Base-by-base conservation (phyloP, 2,888 invertebrate species). In the Brassicogethes aeneus region DNA sequence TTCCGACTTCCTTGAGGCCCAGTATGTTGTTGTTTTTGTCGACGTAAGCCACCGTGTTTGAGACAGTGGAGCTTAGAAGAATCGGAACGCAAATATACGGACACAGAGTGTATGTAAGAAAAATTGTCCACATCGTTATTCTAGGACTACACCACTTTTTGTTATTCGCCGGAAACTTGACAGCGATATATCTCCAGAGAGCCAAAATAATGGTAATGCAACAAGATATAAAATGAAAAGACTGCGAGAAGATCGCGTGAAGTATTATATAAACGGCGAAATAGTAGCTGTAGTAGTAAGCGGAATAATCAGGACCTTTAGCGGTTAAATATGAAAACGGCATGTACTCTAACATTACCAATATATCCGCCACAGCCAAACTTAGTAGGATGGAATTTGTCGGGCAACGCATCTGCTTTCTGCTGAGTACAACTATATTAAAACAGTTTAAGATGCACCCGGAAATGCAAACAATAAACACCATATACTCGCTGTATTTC, bases 311-410 rank as follows among this genome's bases (percentile, higher is more conserved):
- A 57, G 66, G 69, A n/a, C 71, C 72, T 34, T 72, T 71, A n/a
- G 75, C 73, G 49, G 81, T 77, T 45, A 89, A 76, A 57, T 84
- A 85, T 62, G 82, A 82, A 64, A 86, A 93, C 0, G 93, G 93
- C 52, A 95, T 85, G 66, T 94, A 95, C 56, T 91, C 91, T 56
- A 94, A 73, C 83, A 94, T 94, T 14, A 94, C 93, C n/a, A 91
- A 75, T 17, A 94, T 76, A 64, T 95, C 94, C 14, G 93, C 91
- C 7, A 93, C 82, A 0, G 95, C 95, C 16, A 90, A 73, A 2
- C 86, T 88, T 0, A 90, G 91, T 36, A 95, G 77, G 42, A 95
- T 91, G 38, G 85, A 82, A 70, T 95, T 95, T 16, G 92, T 93
- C 2, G 94, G 84, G 37, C 90, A 88, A 49, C 77, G 73, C 92